Base-by-base conservation (phyloP, 2,888 invertebrate genomes). In the Neocrepidodera transversa region DNA sequence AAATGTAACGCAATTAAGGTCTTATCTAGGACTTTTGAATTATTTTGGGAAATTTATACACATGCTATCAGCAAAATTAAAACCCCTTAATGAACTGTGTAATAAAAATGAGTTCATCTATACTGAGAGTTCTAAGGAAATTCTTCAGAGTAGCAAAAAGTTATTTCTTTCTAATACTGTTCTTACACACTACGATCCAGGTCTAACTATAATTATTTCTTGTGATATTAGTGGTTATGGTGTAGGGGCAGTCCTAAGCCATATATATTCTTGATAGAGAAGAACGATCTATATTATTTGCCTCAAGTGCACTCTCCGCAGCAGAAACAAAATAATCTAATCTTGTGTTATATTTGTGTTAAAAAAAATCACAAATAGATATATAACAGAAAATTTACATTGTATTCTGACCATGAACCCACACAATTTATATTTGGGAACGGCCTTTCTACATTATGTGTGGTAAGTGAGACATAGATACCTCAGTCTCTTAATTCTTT, bases 261-360 rank as follows among this genome's bases (percentile, higher is more conserved):
- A 70, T 58, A n/a, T n/a, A n/a, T n/a, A 26, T 28, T 40, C 54
- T 70, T 30, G 30, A 65, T 56, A 58, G 48, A 2, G 58, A 26
- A 4, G 67, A 66, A 18, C 55, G 49, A 57, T 67, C 62, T 36
- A 54, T 66, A 10, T 13, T 67, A 40, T 68, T 66, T 54, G 59
- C 62, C n/a, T 68, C 74, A 0, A 52, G 71, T 58, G 67, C 72
- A 1, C 58, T 76, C 18, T 66, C 67, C 1, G 60, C 58, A 35
- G 68, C 73, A 6, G 76, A 78, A 62, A 68, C n/a, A 71, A 51
- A 71, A 42, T 75, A 76, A 60, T 70, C 72, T 1, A 70, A 71
- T 2, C 68, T 76, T 10, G 71, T 5, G 75, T 77, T 58, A 72
- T 68, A 59, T 77, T 71, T 69, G 72, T 68, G 0, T 66, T 74